phyloP scores from a whole-genome alignment of 2,797 vertebrate genomes.

The Squalus acanthias region DNA sequence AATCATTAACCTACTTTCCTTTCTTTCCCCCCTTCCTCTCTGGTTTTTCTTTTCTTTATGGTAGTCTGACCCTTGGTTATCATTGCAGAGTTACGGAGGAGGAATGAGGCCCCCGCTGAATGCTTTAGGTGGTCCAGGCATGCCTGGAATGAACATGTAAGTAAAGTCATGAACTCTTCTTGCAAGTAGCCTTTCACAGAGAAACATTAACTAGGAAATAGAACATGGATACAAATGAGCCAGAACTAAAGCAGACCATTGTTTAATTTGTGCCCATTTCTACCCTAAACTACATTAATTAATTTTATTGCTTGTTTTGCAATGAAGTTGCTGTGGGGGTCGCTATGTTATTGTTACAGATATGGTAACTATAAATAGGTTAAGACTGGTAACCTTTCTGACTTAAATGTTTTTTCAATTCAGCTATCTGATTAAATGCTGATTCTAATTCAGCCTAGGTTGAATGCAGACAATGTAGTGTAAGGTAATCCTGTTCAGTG shows the following conservation, averaged over 20 bases:
- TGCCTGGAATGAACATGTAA: conserved; percentile 98
- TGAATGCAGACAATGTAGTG: background rate
- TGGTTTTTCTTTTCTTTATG: conserved; percentile 76
- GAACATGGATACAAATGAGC: background rate
- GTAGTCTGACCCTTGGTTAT: conserved; percentile 73
- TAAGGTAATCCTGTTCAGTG: background rate
- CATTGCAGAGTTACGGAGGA: conserved; percentile 87
- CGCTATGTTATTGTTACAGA: background rate
- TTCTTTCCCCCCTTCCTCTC: conserved; percentile 70
- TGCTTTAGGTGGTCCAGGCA: conserved; percentile 88
- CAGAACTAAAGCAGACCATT: background rate
- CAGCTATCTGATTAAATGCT: background rate
- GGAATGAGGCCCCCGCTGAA: conserved; percentile 97
- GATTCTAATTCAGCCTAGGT: background rate
- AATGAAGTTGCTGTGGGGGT: background rate
- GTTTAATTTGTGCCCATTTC: background rate
- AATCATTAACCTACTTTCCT: conserved; percentile 71
- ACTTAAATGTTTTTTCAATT: background rate
- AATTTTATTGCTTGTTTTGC: background rate
- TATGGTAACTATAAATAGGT: background rate
- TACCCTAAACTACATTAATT: background rate
- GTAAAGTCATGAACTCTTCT: conserved; percentile 50
- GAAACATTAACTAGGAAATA: background rate
- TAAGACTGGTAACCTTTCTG: background rate
- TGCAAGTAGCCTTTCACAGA: background rate